Conservation (phyloP, 2,888 invertebrate species). For the Neoitamus cyanurus region DNA sequence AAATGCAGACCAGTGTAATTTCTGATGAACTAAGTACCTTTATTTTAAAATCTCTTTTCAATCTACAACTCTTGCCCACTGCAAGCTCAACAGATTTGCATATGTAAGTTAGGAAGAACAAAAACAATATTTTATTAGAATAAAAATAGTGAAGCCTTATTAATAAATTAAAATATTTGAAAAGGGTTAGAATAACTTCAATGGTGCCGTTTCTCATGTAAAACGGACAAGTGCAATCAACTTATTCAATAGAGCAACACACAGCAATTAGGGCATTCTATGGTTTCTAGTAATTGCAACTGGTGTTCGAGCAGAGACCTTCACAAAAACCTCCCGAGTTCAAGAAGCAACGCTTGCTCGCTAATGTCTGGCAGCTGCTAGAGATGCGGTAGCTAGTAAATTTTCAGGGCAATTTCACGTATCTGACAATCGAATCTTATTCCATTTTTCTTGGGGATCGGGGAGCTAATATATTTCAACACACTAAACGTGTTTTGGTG, state of each 20-base stretch:
- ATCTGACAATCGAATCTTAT: not conserved
- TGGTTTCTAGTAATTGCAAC: not conserved
- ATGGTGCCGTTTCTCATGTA: not conserved
- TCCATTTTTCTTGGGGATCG: not conserved
- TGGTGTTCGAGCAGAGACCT: not conserved
- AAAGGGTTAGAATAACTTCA: not conserved
- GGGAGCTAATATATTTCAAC: not conserved
- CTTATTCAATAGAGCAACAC: not conserved
- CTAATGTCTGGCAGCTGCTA: not conserved
- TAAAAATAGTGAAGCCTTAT: too few species aligned
- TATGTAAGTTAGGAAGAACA: too few species aligned
- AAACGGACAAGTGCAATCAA: not conserved
- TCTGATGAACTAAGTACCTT: too few species aligned
- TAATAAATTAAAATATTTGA: too few species aligned
- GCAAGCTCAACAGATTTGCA: too few species aligned
- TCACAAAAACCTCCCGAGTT: not conserved
- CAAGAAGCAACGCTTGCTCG: not conserved
- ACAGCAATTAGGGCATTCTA: not conserved
- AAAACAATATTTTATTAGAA: too few species aligned
- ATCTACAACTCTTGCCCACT: too few species aligned
- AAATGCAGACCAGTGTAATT: too few species aligned
- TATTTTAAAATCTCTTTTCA: too few species aligned
- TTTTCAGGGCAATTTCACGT: not conserved
- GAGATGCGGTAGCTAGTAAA: not conserved
- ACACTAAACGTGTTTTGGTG: constrained; percentile 12